Evolutionary conservation across 2,113 vertebrate species (phyloP), one percentile per base, ranked within the genome.

Genomic region (Nibea albiflora): DNA sequence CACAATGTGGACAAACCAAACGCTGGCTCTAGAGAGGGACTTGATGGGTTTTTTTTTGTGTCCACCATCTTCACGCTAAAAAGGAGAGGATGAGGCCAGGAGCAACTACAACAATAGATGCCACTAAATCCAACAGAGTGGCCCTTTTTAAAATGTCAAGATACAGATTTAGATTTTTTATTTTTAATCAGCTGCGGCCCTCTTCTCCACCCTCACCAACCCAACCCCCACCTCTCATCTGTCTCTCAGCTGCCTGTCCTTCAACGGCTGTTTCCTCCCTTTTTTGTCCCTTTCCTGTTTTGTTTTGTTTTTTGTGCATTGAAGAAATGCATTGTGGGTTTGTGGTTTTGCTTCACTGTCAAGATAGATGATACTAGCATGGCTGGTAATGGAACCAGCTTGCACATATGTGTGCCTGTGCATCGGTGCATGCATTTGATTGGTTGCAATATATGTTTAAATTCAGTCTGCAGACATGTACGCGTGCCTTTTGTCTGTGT

Each of bases 321-420:
- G 72, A 42, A 83, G 83, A 68, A 84, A 63, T 75, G 81, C 81
- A 89, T 93, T 83, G 70, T 92, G 89, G 89, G 81, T 84, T 85
- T 93, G 81, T 60, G 85, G 80, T 75, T 90, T 91, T 76, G 84
- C 89, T 81, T 92, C 92, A 91, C 76, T 66, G 80, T 89, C 47
- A 83, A 89, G 90, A 93, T 81, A 80, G 66, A 92, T 90, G 87
- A 68, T 39, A 20, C 69, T 79, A n/a, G 73, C 83, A 63, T 76
- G 78, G 81, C 86, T 78, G 82, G 78, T 90, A 91, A 92, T 90
- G 85, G 58, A 57, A 39, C 74, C 58, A 71, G 68, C 79, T 76
- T 53, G 73, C 28, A 3, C 63, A 82, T 85, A 58, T 62, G 57
- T 68, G 61, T 80, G 52, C 81, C 16, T 20, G 50, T 61, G 19